Evolutionary conservation across 1,140 invertebrate species (phyloP), one percentile per base, ranked within the genome.

Genomic region (Aphis gossypii): DNA sequence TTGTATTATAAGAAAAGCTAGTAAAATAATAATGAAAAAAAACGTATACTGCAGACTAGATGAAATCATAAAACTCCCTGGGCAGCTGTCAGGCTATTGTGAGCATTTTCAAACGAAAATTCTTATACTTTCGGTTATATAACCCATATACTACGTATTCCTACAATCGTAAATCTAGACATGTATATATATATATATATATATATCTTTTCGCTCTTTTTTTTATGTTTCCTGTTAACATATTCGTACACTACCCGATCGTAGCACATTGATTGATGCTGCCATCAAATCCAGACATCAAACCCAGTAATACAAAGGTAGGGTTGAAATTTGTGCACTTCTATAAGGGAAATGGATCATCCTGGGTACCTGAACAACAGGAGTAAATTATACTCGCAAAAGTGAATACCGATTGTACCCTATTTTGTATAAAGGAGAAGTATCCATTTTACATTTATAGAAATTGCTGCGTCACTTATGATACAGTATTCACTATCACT

Each of bases 381-480:
- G 46, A 51, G 44, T 88, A 48, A 86, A 86, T 86, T 86, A 44
- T 86, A 25, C 41, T 18, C 30, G 44, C 84, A n/a, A 86, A 86
- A 87, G 84, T 87, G 23, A 87, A 48, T 48, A 46, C 38, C 38
- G 23, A 41, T 30, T 38, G 23, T 56, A 23, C 23, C 87, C 20
- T 56, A 56, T 38, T 38, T 25, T n/a, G 88, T 41, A 56, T 38
- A 89, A 38, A 89, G 30, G n/a, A n/a, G 35, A 11, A 41, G 6
- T 89, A 56, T 89, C 9, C 88, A 54, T 89, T 56, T 30, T 41
- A 38, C 3, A 46, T n/a, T 30, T 35, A 48, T 46, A 88, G 86
- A 88, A 88, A 88, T 88, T 48, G 86, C 86, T 88, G 30, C 46
- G 46, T 88, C 44, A 88, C 44, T 88, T 30, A 35, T 88, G 46